Evolutionary conservation across 2,888 invertebrate species (phyloP), one percentile per base, ranked within the genome.

Genomic region (Athetis lepigone): DNA sequence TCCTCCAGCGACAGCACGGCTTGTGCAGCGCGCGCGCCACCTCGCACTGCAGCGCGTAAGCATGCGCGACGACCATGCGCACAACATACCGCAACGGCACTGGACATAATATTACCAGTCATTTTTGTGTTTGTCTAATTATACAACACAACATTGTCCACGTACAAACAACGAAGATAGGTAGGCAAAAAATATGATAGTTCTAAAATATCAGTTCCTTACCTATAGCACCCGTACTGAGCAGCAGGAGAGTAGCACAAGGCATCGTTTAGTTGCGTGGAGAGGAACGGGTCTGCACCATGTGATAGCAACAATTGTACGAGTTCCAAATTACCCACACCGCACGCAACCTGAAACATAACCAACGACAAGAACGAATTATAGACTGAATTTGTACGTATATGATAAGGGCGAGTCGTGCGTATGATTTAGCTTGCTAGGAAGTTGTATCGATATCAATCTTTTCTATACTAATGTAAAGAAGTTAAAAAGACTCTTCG

Each of bases 51-150:
- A 78, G 98, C 97, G 63, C 98, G 97, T 45, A 98, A 92, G 71
- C 97, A 96, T 0, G 96, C 95, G 52, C 98, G 95, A 55, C 98
- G 98, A 0, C 98, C 98, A 88, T 98, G 98, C 0, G 98, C 97
- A 36, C 98, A 98, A 23, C 98, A 98, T 11, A 98, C 98, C 0
- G 98, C 98, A 82, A 98, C 97, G 36, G 98, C 97, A 86, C 98
- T 97, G 83, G 0, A 23, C 7, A 62, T 13, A 7, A 36, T 0
- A 16, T 37, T 29, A 29, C 11, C 29, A 1, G 11, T 29, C 11
- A 11, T 11, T 29, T 11, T 29, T 29, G 3, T 9, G 11, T 1
- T 29, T 29, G 11, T 11, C 11, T 29, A 33, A 33, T 33, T 33
- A 13, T n/a, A n/a, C n/a, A n/a, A n/a, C n/a, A n/a, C n/a, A n/a